Percentiles rank a stretch among this genome's conserved stretches.
phyloP scores from a whole-genome alignment of 2,113 vertebrate species.

The Chloebia gouldiae region DNA sequence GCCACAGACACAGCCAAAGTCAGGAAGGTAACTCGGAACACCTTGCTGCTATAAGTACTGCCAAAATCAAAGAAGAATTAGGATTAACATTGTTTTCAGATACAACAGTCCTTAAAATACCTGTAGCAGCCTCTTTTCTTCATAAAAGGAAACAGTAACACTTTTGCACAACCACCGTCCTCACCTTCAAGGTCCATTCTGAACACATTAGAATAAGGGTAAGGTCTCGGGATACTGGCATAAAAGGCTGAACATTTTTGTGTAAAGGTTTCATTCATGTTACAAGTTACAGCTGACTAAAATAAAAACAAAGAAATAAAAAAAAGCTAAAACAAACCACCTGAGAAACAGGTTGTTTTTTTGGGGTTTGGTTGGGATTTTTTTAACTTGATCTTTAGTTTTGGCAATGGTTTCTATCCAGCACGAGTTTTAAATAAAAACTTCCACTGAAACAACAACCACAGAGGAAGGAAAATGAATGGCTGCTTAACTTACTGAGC shows the following conservation, averaged over 20 bases:
- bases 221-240: not conserved
- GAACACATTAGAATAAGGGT: not conserved
- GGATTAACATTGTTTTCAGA: not conserved
- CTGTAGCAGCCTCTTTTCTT: not conserved
- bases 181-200: not conserved
- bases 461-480: not conserved
- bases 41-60: slow-evolving; percentile 91
- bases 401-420: not conserved
- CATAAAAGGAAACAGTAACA: not conserved
- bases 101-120: not conserved
- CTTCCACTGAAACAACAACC: not conserved
- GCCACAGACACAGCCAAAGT: slow-evolving; percentile 78
- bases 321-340: not conserved
- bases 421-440: not conserved
- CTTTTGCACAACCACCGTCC: not conserved
- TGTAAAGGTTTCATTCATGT: not conserved
- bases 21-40: slow-evolving; percentile 88
- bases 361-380: accelerated
- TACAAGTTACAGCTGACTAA: not conserved
- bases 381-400: not conserved
- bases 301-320: not conserved
- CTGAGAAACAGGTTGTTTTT: accelerated
- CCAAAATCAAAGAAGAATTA: not conserved
- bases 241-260: not conserved
- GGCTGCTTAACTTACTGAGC: not conserved